Evolutionary conservation across 1,140 invertebrate genomes (phyloP).

Genomic region (Odontomachus brunneus): DNA sequence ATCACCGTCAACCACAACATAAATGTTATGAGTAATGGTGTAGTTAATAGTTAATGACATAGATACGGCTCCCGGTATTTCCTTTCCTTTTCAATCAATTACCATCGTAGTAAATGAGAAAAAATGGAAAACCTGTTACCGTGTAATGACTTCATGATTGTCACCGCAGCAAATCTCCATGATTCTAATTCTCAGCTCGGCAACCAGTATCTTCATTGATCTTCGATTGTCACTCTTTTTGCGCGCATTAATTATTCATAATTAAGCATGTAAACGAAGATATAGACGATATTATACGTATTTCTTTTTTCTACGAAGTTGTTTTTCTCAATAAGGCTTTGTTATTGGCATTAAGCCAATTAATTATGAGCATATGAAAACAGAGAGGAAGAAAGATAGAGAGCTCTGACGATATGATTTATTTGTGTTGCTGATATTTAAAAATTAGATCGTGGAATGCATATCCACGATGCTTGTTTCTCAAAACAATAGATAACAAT

Average conservation of each 20-base stretch:
- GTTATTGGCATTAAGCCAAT: slow-evolving; percentile 1
- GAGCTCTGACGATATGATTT: neutral
- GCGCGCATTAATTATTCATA: slow-evolving; percentile 28
- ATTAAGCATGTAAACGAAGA: slow-evolving; percentile 26
- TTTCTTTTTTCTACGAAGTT: slow-evolving; percentile 2
- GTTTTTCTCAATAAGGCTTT: neutral
- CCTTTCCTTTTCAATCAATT: slow-evolving; percentile 70
- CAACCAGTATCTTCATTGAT: slow-evolving; percentile 54
- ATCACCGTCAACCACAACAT: slow-evolving; percentile 65
- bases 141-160: slow-evolving; percentile 71
- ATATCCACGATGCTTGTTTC: neutral
- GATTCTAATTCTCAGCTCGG: slow-evolving; percentile 57
- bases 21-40: slow-evolving; percentile 71
- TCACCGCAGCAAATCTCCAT: slow-evolving; percentile 55
- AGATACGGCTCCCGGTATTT: slow-evolving; percentile 69
- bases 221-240: neutral
- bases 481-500: slow-evolving; percentile 11
- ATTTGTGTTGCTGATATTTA: neutral
- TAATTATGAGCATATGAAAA: neutral
- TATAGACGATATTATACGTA: neutral
- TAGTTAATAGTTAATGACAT: slow-evolving; percentile 67
- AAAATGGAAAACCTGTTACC: slow-evolving; percentile 71
- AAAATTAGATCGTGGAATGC: neutral
- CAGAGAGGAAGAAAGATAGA: no score
- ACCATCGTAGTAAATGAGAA: slow-evolving; percentile 38